These are phyloP conservation scores for Himalopsyche anomala DNA, from an alignment of 2,888 invertebrate genomes.

Conservation along the genomic window DNA sequence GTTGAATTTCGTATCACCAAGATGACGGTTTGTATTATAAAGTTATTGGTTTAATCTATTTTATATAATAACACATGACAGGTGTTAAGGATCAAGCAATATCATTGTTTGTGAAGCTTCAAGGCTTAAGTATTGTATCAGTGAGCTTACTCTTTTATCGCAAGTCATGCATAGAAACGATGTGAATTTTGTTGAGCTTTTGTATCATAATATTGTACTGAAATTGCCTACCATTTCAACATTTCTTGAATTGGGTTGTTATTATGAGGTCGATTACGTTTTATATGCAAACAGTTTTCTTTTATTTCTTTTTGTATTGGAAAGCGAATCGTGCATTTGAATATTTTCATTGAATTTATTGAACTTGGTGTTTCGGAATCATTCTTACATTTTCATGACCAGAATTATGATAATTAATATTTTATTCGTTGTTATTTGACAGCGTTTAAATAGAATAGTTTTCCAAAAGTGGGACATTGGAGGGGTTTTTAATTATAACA, in stretches of 20 bases:
- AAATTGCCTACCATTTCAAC: conserved; percentile 49
- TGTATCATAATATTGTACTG: conserved; percentile 39
- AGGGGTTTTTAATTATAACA: too few relatives aligned
- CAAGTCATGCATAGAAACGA: conserved; percentile 53
- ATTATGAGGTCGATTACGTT: conserved; percentile 43
- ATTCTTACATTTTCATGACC: too few relatives aligned
- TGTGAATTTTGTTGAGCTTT: conserved; percentile 49
- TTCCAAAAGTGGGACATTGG: too few relatives aligned
- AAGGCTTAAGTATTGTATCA: neutral
- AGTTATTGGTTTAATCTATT: too few relatives aligned
- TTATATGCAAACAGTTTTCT: conserved; percentile 33
- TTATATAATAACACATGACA: too few relatives aligned
- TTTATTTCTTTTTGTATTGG: conserved; percentile 26
- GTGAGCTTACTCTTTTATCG: neutral
- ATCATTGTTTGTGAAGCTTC: too few relatives aligned
- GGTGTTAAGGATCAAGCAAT: too few relatives aligned
- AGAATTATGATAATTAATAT: too few relatives aligned
- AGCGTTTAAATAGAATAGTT: too few relatives aligned
- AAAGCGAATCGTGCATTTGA: neutral
- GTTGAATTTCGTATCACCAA: too few relatives aligned
- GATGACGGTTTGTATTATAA: too few relatives aligned
- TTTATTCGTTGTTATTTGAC: too few relatives aligned
- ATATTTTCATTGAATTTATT: neutral
- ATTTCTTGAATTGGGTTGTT: conserved; percentile 47
- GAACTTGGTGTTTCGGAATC: neutral